Base-by-base conservation (phyloP, 2,888 invertebrate species). In the Netelia inedita region DNA sequence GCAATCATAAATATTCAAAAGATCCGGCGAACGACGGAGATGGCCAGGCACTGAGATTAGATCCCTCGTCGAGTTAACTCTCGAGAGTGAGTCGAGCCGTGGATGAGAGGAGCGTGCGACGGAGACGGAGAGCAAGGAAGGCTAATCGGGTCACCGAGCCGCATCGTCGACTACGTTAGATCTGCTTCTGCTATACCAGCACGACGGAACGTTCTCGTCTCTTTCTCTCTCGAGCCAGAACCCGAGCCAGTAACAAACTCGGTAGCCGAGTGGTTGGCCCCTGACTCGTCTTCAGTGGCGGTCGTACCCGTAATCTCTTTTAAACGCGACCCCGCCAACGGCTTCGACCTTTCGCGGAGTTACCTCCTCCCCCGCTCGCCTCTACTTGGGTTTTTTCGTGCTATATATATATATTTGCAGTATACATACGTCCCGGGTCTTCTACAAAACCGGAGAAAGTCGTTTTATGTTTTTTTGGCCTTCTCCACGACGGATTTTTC, bases 121-220 rank as follows among this genome's bases (percentile, higher is more conserved):
- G 43, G 59, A 21, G 35, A 50, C 10, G 19, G 23, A 63, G 69
- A 35, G 65, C 23, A 63, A 66, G 65, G 55, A 66, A 72, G 68
- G 81, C 81, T 85, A 85, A 85, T 85, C 85, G 85, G 85, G 85
- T 85, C 85, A 85, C 82, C 76, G 76, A 80, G 83, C 79, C 78
- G 73, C 81, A 65, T 79, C 73, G 61, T 78, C 69, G 73, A 69
- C 73, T 69, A 71, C 79, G 71, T 71, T 50, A 19, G 63, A 61
- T 69, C 71, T 63, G 41, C 46, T 43, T 53, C n/a, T n/a, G 23
- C 53, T 19, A 57, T 19, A 57, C 57, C 55, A 55, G 16, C 16
- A 57, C 16, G 46, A 46, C 19, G 21, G 46, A 43, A 35, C 16
- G 53, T 55, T 35, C 61, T 16, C 10, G 11, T 14, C 10, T 57